Evolutionary conservation across 2,888 invertebrate genomes (phyloP).

Genomic region (Sialis lutaria): DNA sequence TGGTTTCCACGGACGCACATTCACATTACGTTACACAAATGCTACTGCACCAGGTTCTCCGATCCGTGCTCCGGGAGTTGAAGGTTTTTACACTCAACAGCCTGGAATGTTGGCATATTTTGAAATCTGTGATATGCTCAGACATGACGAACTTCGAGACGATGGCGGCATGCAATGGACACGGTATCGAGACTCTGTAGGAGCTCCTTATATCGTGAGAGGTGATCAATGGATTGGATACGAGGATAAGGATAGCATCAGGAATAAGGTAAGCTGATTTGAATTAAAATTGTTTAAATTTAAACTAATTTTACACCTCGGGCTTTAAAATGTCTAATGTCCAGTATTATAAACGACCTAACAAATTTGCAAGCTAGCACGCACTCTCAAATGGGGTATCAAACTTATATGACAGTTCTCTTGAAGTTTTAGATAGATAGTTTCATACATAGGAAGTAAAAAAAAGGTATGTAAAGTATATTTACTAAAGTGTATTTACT

Average conservation of each 20-base stretch:
- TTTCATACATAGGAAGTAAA: too few species aligned
- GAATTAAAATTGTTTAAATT: too few species aligned
- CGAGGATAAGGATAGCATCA: conserved; percentile 48
- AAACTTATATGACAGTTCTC: too few species aligned
- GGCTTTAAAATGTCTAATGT: too few species aligned
- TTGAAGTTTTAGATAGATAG: too few species aligned
- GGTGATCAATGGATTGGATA: conserved; percentile 70
- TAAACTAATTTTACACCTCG: too few species aligned
- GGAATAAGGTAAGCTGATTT: conserved; percentile 45
- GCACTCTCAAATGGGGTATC: too few species aligned
- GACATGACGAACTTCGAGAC: conserved; percentile 14
- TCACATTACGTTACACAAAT: conserved; percentile 39
- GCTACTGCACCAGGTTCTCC: conserved; percentile 36
- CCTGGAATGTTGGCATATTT: conserved; percentile 54
- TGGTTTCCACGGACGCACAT: conserved; percentile 56
- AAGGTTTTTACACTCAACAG: conserved; percentile 48
- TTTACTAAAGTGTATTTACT: too few species aligned
- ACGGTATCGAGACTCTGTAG: conserved; percentile 33
- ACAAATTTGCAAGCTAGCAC: too few species aligned
- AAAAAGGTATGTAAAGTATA: too few species aligned
- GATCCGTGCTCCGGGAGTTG: conserved; percentile 40
- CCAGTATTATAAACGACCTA: too few species aligned
- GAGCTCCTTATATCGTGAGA: conserved; percentile 44
- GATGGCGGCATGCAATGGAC: conserved; percentile 13
- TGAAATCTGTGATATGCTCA: conserved; percentile 36